These are phyloP conservation scores for Drosophila subpulchrella DNA, from an alignment of 1,140 invertebrate species.

Conservation along the genomic window DNA sequence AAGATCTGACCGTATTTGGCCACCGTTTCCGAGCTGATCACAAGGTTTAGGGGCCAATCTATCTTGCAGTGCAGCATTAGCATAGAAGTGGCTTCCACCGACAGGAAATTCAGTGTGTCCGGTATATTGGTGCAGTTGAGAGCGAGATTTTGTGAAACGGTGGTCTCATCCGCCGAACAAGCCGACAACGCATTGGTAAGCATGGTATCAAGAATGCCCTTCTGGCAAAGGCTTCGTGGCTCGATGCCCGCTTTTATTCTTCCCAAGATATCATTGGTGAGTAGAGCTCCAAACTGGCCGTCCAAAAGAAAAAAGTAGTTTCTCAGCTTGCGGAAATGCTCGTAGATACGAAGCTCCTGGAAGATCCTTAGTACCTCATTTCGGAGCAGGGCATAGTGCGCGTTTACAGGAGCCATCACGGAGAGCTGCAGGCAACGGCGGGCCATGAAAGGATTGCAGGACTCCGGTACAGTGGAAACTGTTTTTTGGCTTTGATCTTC, in stretches of 20 bases:
- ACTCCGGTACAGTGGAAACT: not conserved
- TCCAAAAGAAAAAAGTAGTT: conserved; percentile 91
- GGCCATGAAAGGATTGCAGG: conserved; percentile 72
- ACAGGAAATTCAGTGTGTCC: conserved; percentile 86
- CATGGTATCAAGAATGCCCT: conserved; percentile 88
- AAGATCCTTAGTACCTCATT: conserved; percentile 89
- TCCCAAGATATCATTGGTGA: conserved; percentile 88
- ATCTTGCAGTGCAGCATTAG: conserved; percentile 89
- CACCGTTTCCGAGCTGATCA: conserved; percentile 89
- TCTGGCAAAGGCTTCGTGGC: conserved; percentile 89
- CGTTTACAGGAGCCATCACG: conserved; percentile 88
- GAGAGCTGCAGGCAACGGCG: conserved; percentile 88
- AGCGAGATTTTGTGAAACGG: conserved; percentile 85
- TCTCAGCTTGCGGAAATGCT: conserved; percentile 89
- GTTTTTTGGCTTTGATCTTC: not conserved
- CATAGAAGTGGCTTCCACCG: conserved; percentile 88
- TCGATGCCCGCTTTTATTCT: conserved; percentile 87
- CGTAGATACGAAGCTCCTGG: conserved; percentile 88
- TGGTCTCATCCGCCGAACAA: conserved; percentile 58
- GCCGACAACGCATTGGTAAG: conserved; percentile 87
- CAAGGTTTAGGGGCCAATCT: conserved; percentile 91
- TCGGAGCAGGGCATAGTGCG: conserved; percentile 89
- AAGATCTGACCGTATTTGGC: conserved; percentile 90
- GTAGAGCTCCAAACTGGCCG: conserved; percentile 89
- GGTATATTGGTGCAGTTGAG: conserved; percentile 87